Base-by-base conservation (phyloP, 2,797 vertebrate species). In the Aythya fuligula region DNA sequence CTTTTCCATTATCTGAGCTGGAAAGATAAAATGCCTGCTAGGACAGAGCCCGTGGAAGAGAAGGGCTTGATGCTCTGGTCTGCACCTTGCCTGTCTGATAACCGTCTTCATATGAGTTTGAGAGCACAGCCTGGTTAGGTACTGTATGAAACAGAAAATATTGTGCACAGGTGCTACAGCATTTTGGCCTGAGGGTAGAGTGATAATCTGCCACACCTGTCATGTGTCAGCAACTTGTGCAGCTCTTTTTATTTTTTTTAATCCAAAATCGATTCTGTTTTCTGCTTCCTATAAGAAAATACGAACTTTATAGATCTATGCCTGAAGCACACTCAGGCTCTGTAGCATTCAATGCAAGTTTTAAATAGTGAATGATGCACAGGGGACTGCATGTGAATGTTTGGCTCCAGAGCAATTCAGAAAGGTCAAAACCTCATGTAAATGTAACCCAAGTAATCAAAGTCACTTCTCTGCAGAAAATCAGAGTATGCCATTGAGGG, bases 91-190 rank as follows among this genome's bases (percentile, higher is more conserved):
- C 67, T 69, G 2, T 79, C 53, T 27, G 22, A 43, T 86, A 77
- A 32, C 49, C 21, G 27, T 45, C 54, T 83, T 82, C 76, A 60
- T 62, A 12, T 77, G 84, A 66, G 77, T 62, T 84, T 67, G 43
- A 45, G 49, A 85, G 43, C 85, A 78, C 61, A 15, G 61, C 64
- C 78, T 95, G 9, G 82, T 95, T 94, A 92, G 82, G 43, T 80
- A 64, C 53, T 9, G 11, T 62, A 39, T 77, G 95, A 95, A 87
- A 91, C 65, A 77, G 71, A 94, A 87, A 96, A 93, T 92, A 91
- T 64, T 91, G 85, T 92, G 93, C 91, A 83, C 91, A 94, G 89
- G 85, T 95, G 93, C 82, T 92, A 89, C 64, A 80, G 78, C 85
- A 79, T 77, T 92, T 90, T 90, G 78, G 75, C 96, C 87, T 61